Conservation (phyloP, 2,113 vertebrate genomes). For the Elgaria multicarinata region DNA sequence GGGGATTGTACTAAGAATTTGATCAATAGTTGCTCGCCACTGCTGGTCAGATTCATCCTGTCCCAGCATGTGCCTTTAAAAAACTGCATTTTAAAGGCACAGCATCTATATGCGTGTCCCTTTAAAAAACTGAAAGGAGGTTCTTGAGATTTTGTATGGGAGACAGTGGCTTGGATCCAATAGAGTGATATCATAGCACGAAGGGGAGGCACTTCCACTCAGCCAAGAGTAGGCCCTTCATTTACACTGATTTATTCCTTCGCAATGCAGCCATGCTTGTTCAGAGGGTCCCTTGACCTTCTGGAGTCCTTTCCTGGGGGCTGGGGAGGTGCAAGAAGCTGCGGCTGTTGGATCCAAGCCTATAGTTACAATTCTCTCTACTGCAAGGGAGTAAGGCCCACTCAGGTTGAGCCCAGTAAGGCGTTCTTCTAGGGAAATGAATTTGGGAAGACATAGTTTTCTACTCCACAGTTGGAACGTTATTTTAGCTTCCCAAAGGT, state of each 20-base stretch:
- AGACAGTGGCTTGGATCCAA: background rate
- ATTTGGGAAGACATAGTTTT: background rate
- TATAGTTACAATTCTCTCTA: background rate
- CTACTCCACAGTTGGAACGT: background rate
- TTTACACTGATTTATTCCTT: background rate
- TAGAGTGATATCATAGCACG: background rate
- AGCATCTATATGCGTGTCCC: background rate
- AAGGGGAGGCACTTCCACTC: background rate
- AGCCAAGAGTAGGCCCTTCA: background rate
- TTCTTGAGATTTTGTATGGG: background rate
- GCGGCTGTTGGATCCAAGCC: no score
- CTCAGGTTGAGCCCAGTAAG: background rate
- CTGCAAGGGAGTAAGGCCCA: background rate
- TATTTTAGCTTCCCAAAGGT: background rate
- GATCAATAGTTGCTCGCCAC: background rate
- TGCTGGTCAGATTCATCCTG: background rate
- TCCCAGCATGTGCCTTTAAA: background rate
- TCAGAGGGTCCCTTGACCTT: background rate
- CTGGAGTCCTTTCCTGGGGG: background rate
- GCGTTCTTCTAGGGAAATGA: background rate
- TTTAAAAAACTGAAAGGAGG: background rate
- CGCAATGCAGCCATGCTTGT: background rate
- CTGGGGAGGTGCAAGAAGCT: no score
- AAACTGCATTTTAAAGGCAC: no score
- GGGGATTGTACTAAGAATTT: background rate